These are phyloP conservation scores for Beaufortia kweichowensis DNA, from an alignment of 2,113 vertebrate species.

Conservation along the genomic window DNA sequence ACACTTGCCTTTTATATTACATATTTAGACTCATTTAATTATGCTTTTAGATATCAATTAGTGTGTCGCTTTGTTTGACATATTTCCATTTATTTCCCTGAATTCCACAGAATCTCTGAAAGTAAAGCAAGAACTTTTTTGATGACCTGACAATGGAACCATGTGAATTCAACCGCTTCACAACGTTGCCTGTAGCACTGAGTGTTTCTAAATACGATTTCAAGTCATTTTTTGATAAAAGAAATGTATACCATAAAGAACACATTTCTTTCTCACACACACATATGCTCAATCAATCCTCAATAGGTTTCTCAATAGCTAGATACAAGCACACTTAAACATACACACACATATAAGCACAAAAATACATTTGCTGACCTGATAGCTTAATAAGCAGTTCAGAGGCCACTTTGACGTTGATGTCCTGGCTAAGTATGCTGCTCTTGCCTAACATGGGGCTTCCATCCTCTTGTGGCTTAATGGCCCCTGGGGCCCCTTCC, in stretches of 20 bases:
- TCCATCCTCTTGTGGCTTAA: constrained; percentile 73
- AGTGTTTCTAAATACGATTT: constrained; percentile 16
- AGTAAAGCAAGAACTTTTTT: neutral
- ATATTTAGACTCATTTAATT: too few species aligned
- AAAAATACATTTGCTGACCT: constrained; percentile 73
- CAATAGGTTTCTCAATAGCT: neutral
- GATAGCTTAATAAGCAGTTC: constrained; percentile 98
- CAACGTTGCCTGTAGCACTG: neutral
- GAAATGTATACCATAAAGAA: neutral
- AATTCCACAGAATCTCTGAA: too few species aligned
- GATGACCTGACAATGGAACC: neutral
- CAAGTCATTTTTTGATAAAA: neutral
- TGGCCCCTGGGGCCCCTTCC: constrained; percentile 69
- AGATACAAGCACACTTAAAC: neutral
- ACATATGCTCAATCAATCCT: constrained; percentile 18
- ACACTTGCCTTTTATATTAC: too few species aligned
- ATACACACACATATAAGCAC: neutral
- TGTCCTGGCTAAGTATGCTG: constrained; percentile 86
- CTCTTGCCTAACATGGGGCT: constrained; percentile 79
- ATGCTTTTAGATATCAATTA: too few species aligned
- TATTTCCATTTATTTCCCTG: too few species aligned
- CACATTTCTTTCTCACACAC: constrained; percentile 6
- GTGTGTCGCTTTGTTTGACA: too few species aligned
- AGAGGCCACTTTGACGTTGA: constrained; percentile 92
- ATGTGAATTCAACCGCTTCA: neutral